Conservation (phyloP, 2,888 invertebrate genomes). For the Myopa tessellatipennis region DNA sequence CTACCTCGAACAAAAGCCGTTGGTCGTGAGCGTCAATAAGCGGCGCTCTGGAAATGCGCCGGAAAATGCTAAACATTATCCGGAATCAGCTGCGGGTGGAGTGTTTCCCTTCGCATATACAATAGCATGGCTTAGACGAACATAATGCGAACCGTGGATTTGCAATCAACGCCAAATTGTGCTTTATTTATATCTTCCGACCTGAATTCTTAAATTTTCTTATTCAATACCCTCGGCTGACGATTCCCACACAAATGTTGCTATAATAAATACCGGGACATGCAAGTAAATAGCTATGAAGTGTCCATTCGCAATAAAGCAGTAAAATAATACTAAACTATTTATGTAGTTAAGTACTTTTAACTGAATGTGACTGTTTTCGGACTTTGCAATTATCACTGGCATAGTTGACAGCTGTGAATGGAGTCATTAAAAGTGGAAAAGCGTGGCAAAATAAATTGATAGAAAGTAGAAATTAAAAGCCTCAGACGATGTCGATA, state of each 20-base stretch:
- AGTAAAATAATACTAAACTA: too few species aligned
- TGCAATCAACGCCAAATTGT: too few species aligned
- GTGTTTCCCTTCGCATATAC: too few species aligned
- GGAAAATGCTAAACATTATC: slow-evolving; percentile 63
- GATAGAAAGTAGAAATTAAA: slow-evolving; percentile 28
- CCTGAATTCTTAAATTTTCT: background rate
- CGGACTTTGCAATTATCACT: too few species aligned
- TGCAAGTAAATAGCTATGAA: too few species aligned
- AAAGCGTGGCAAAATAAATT: background rate
- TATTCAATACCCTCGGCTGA: background rate
- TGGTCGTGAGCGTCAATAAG: background rate
- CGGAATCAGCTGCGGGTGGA: slow-evolving; percentile 57
- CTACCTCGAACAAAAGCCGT: background rate
- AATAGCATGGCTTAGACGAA: too few species aligned
- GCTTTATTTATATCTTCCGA: background rate
- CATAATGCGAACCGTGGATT: too few species aligned
- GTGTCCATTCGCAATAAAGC: too few species aligned
- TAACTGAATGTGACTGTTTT: too few species aligned
- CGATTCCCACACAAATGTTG: slow-evolving; percentile 1
- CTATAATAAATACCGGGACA: background rate
- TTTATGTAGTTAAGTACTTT: too few species aligned
- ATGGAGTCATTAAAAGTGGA: slow-evolving; percentile 15
- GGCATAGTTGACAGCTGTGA: slow-evolving; percentile 19
- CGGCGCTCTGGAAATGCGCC: slow-evolving; percentile 43
- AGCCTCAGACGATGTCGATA: background rate